Evolutionary conservation across 2,888 invertebrate species (phyloP).

Genomic region (Alitta virens): DNA sequence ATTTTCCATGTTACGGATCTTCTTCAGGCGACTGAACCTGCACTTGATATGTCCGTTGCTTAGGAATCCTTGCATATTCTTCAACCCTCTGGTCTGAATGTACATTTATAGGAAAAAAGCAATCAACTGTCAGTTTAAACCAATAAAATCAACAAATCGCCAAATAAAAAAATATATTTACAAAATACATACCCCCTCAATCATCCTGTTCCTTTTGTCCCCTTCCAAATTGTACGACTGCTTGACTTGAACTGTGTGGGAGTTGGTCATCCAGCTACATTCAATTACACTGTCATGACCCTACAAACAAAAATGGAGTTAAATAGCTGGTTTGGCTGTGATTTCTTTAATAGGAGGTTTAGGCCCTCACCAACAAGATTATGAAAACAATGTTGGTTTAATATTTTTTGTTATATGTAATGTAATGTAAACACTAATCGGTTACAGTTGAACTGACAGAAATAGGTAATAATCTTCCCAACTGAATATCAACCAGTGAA

Average conservation of each 20-base stretch:
- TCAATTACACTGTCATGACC: conserved; percentile 58
- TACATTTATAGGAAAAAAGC: not conserved
- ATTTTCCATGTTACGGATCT: not conserved
- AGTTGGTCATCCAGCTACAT: conserved; percentile 41
- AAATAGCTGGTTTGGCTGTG: no score
- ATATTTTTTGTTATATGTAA: no score
- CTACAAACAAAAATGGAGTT: no score
- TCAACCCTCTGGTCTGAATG: conserved; percentile 5
- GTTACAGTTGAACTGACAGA: no score
- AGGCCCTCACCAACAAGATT: no score
- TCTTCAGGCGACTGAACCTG: conserved; percentile 20
- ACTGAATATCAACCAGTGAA: no score
- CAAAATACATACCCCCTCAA: conserved; percentile 7
- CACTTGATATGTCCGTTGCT: conserved; percentile 23
- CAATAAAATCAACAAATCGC: no score
- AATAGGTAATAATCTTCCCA: no score
- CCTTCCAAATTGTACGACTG: conserved; percentile 43
- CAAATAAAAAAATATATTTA: not conserved
- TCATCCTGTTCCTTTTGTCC: conserved; percentile 22
- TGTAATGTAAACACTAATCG: no score
- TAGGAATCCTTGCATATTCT: conserved; percentile 14
- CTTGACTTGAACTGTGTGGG: conserved; percentile 33
- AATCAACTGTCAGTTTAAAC: no score
- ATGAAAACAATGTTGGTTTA: no score
- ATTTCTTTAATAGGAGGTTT: no score